A percentile compares a stretch with the other conserved stretches of the same genome.
These are phyloP conservation scores for Coelopa pilipes DNA, from an alignment of 2,888 invertebrate genomes.

Conservation along the genomic window DNA sequence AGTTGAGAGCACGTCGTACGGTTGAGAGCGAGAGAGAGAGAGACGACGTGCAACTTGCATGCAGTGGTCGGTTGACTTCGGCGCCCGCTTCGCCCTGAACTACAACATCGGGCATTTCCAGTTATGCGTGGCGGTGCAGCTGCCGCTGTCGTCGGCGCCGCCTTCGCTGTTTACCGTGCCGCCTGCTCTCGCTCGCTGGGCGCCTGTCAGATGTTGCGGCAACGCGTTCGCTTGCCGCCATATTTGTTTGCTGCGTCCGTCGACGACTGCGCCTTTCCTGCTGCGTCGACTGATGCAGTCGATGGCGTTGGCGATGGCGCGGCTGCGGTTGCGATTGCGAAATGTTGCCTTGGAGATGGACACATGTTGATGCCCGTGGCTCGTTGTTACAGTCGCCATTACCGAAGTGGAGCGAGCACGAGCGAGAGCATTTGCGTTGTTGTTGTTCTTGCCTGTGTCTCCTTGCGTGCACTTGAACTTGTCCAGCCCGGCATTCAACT, in stretches of 20 bases:
- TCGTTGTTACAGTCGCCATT: neutral
- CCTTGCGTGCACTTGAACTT: constrained; percentile 59
- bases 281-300: too few species aligned
- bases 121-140: neutral
- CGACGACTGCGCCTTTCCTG: neutral
- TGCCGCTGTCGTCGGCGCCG: constrained; percentile 29
- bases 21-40: too few species aligned
- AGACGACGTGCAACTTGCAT: too few species aligned
- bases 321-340: neutral
- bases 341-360: neutral
- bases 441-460: neutral
- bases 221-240: constrained; percentile 16
- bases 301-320: neutral
- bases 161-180: constrained; percentile 35
- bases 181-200: neutral
- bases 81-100: too few species aligned
- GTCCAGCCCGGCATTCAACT: constrained; percentile 32
- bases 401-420: too few species aligned
- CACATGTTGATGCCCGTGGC: neutral
- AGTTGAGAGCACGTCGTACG: constrained; percentile 47
- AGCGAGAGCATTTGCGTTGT: too few species aligned
- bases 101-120: too few species aligned
- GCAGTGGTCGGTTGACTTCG: too few species aligned
- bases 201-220: constrained; percentile 24
- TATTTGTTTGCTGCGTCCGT: neutral